Percentiles rank a stretch among this genome's conserved stretches.
These are phyloP conservation scores for Pediacus dermestoides DNA, from an alignment of 2,888 invertebrate species.

Conservation along the genomic window DNA sequence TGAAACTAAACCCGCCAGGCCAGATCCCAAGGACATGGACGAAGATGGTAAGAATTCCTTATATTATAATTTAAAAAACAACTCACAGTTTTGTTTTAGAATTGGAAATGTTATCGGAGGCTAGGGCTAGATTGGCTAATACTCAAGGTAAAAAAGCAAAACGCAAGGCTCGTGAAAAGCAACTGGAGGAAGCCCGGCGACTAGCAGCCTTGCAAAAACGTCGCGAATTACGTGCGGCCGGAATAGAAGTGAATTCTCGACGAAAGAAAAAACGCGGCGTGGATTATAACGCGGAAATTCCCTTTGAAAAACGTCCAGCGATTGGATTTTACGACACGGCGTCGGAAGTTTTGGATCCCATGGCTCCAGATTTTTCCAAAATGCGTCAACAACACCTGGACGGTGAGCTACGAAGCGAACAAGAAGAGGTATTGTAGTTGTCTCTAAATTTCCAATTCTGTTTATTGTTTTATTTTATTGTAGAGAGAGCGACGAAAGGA, in stretches of 20 bases:
- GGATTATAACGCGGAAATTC: conserved; percentile 95
- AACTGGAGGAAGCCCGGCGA: conserved; percentile 94
- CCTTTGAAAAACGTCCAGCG: conserved; percentile 93
- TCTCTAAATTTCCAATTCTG: neutral
- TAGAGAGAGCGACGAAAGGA: conserved; percentile 89
- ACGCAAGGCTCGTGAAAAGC: conserved; percentile 94
- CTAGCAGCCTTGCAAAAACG: conserved; percentile 96
- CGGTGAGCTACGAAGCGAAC: conserved; percentile 85
- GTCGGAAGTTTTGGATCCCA: conserved; percentile 81
- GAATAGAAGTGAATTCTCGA: conserved; percentile 65
- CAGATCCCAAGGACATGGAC: conserved; percentile 99
- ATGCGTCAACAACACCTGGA: conserved; percentile 91
- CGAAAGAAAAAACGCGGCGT: conserved; percentile 83
- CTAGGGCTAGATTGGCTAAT: conserved; percentile 95
- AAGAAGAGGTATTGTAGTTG: conserved; percentile 68
- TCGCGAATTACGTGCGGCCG: conserved; percentile 95
- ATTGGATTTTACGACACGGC: conserved; percentile 94
- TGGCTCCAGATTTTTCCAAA: conserved; percentile 85
- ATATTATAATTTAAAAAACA: conserved; percentile 7
- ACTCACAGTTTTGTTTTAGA: conserved; percentile 55
- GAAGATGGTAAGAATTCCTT: conserved; percentile 76
- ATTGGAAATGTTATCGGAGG: conserved; percentile 98
- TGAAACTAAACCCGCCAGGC: conserved; percentile 98
- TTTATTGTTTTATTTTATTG: conserved; percentile 29
- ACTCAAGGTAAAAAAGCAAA: conserved; percentile 96